Base-by-base conservation (phyloP, 2,797 vertebrate species). In the Rhinophrynus dorsalis region DNA sequence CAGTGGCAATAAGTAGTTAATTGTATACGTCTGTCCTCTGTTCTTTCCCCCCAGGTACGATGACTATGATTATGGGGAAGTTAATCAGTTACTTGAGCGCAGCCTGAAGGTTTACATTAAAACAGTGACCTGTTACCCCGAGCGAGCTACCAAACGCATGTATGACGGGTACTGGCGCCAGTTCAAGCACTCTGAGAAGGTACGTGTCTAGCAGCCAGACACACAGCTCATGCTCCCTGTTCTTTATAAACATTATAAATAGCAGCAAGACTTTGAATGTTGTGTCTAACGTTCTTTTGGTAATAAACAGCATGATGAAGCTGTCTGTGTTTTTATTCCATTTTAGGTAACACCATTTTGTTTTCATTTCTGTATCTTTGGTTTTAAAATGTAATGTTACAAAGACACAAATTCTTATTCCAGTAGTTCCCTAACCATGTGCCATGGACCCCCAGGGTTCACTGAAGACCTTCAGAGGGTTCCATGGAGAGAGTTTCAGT, bases 101-200 rank as follows among this genome's bases (percentile, higher is more conserved):
- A 92, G 88, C 81, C 83, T 93, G 82, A 93, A 93, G 84, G 91
- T 92, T 85, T 93, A 93, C 86, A 91, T 92, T 82, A 93, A 93
- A 84, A 93, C 92, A n/a, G 91, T 93, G 79, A 89, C 91, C 78
- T 93, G 91, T 85, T 93, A 93, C 75, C 92, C 92, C 1, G 92
- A 93, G 81, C 89, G 91, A 78, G 91, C 90, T 38, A 93, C 92
- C 38, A 91, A 90, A 64, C 90, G 92, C 83, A 93, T 93, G 91
- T 93, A 93, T 2, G 92, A 93, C 9, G 88, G 91, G 55, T 93
- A 91, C 77, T 93, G 92, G 92, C 85, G 85, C 10, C 92, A 93
- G 79, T 93, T 93, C 86, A 91, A 89, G 75, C 92, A 93, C 85
- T 92, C 92, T 0, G 92, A 93, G 81, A 93, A 93, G 87, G 92